Evolutionary conservation across 23 tunicate genomes (phyloP), one percentile per base, ranked within the genome.

Genomic region (Diplosoma virens): DNA sequence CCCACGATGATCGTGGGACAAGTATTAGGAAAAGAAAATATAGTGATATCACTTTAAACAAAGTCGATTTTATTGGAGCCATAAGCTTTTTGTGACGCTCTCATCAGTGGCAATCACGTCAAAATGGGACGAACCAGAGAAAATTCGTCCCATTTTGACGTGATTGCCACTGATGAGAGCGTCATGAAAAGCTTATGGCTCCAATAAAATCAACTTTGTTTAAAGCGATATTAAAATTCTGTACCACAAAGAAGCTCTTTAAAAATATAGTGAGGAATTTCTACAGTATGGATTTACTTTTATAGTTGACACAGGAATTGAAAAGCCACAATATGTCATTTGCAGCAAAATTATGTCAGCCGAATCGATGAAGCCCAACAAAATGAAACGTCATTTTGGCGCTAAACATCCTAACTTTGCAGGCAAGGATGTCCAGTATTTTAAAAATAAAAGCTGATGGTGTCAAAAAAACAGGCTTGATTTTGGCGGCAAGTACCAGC

Each of bases 311-410:
- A 24, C 66, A 58, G n/a, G n/a, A n/a, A n/a, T n/a, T n/a, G n/a
- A n/a, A n/a, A n/a, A 58, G 23, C 23, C 23, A 9, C 65, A 9
- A 70, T 35, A 34, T 70, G 76, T 70, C 76, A 70, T 70, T 70
- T 70, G 76, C 76, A 70, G 37, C 76, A 21, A 20, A 35, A 70
- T 70, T 70, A 70, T 70, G 63, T 70, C 76, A 35, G 61, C 76
- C 76, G 76, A 70, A 70, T 70, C 76, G 63, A 70, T 70, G 76
- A 70, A 70, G 76, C 76, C 76, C 76, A 70, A 70, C 76, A 70
- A 70, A 37, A n/a, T n/a, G n/a, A n/a, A n/a, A n/a, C n/a, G n/a
- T n/a, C n/a, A n/a, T 66, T 66, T 66, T 66, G 72, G 37, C 76
- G 60, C 61, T 37, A 70, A 70, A 25, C 63, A 70, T 70, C 61